Evolutionary conservation across 1,140 invertebrate species (phyloP).

Genomic region (Solenopsis invicta): DNA sequence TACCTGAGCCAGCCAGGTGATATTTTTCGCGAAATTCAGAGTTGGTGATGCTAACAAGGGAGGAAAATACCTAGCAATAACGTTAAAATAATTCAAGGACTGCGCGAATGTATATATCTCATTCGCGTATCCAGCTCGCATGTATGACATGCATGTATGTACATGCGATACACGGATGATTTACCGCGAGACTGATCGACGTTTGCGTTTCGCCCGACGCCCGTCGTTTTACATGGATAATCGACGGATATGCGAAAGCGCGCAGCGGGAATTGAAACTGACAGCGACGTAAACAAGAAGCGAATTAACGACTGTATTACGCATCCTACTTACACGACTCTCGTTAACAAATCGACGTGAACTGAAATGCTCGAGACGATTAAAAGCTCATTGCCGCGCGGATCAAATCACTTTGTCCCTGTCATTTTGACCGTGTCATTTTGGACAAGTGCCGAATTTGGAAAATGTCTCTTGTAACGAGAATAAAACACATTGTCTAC

Average conservation of each 20-base stretch:
- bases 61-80: not conserved
- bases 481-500: not conserved
- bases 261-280: conserved; percentile 25
- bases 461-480: not conserved
- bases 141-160: not conserved
- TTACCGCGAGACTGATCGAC: conserved; percentile 9
- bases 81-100: conserved; percentile 48
- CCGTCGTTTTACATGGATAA: conserved; percentile 36
- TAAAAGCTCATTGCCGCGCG: not conserved
- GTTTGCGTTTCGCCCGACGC: not conserved
- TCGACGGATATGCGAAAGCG: conserved; percentile 23
- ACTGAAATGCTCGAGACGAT: conserved; percentile 7
- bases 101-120: not conserved
- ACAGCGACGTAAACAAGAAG: conserved; percentile 37
- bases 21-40: conserved; percentile 41
- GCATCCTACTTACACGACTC: too few relatives aligned
- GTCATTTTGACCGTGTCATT: not conserved
- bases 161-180: conserved; percentile 6
- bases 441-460: not conserved
- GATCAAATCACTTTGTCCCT: not conserved
- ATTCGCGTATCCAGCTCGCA: not conserved
- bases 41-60: conserved; percentile 10
- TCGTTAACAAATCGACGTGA: conserved; percentile 12
- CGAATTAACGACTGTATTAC: conserved; percentile 25
- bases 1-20: not conserved